phyloP scores from a whole-genome alignment of 1,140 invertebrate species.

The Lethrus apterus region DNA sequence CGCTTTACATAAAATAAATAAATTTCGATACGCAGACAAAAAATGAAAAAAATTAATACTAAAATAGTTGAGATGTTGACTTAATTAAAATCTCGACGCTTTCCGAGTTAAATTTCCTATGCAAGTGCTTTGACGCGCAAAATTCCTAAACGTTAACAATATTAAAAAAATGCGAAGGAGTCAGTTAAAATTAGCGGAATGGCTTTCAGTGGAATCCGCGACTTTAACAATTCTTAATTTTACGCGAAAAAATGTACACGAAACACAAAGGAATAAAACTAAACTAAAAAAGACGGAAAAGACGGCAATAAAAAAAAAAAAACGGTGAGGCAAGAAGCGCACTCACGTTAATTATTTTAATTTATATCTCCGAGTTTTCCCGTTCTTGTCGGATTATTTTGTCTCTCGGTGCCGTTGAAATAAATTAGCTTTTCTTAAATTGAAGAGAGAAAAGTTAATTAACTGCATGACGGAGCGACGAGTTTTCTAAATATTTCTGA shows the following conservation, averaged over 20 bases:
- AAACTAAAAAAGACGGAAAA: not conserved
- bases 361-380: constrained; percentile 1
- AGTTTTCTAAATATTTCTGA: constrained; percentile 5
- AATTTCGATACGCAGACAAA: too few species aligned
- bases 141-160: too few species aligned
- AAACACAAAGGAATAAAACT: not conserved
- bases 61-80: too few species aligned
- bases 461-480: constrained; percentile 6
- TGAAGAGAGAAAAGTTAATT: constrained; percentile 5
- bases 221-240: constrained; percentile 8
- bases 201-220: constrained; percentile 1
- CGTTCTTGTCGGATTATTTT: constrained; percentile 11
- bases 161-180: too few species aligned
- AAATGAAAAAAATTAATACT: too few species aligned
- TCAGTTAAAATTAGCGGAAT: constrained; percentile 6
- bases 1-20: too few species aligned
- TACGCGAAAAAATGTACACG: constrained; percentile 4
- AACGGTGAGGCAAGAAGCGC: not conserved
- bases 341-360: constrained; percentile 12
- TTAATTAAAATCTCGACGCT: too few species aligned
- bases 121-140: too few species aligned
- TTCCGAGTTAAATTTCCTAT: too few species aligned
- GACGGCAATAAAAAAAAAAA: constrained; percentile 5
- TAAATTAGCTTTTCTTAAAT: constrained; percentile 12
- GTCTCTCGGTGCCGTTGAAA: not conserved